Evolutionary conservation across 2,888 invertebrate species (phyloP).

Genomic region (Celastrina argiolus): DNA sequence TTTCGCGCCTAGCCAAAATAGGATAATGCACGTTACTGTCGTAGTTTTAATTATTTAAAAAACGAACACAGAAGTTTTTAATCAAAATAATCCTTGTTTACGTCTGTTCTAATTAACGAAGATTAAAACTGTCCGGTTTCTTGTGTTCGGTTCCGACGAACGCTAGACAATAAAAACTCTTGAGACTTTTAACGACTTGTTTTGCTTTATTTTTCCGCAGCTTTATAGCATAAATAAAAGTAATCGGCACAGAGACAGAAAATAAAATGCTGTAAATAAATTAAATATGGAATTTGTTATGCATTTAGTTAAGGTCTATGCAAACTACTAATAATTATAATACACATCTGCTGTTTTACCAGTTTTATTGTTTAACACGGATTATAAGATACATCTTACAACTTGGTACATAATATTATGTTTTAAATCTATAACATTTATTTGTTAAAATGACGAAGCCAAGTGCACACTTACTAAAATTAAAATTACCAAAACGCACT

Average conservation of each 20-base stretch:
- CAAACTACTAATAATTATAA: too few relatives aligned
- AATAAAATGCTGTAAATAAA: background rate
- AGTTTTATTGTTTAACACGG: too few relatives aligned
- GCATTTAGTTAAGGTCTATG: too few relatives aligned
- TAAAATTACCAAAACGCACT: too few relatives aligned
- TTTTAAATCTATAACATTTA: too few relatives aligned
- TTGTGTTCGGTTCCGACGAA: slow-evolving; percentile 12
- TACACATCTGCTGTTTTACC: too few relatives aligned
- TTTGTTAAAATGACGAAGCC: too few relatives aligned
- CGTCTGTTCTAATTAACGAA: slow-evolving; percentile 17
- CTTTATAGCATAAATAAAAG: slow-evolving; percentile 9
- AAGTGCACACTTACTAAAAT: too few relatives aligned
- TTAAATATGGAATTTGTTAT: too few relatives aligned
- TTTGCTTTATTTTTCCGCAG: slow-evolving; percentile 9
- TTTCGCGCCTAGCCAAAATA: background rate
- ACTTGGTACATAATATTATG: too few relatives aligned
- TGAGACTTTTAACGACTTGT: slow-evolving; percentile 11
- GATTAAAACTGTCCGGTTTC: slow-evolving; percentile 14
- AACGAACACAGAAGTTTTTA: background rate
- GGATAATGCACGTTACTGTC: background rate
- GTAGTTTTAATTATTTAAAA: background rate
- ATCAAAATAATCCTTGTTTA: slow-evolving; percentile 21
- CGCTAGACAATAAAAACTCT: slow-evolving; percentile 15
- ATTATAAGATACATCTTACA: too few relatives aligned
- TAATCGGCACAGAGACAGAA: background rate